Conservation (phyloP, 2,113 vertebrate genomes). For the Greenwoodochromis staneri region DNA sequence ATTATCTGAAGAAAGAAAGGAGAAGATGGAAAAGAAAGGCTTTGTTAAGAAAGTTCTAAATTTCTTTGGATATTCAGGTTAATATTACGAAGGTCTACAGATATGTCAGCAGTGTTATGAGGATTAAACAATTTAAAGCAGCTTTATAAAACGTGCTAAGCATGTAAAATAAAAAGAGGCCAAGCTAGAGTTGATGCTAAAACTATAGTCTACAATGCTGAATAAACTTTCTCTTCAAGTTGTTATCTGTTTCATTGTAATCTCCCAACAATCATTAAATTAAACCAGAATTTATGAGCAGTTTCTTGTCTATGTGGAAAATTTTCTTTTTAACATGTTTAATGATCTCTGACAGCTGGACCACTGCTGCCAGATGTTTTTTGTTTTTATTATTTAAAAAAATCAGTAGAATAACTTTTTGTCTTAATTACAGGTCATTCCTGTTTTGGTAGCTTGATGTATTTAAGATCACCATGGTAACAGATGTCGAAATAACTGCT, state of each 20-base stretch:
- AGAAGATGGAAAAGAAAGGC: background rate
- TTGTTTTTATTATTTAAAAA: background rate
- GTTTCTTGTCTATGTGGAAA: background rate
- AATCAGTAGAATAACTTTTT: accelerated
- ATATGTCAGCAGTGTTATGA: accelerated
- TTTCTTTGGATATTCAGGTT: background rate
- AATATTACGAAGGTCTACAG: background rate
- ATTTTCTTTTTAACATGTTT: background rate
- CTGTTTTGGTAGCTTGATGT: accelerated
- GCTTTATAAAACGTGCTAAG: accelerated
- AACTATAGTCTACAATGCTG: background rate
- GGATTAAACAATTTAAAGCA: background rate
- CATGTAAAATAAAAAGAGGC: background rate
- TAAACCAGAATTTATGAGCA: accelerated
- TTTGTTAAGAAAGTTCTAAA: accelerated
- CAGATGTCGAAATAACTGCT: accelerated
- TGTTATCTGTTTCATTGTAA: accelerated
- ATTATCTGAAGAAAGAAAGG: accelerated
- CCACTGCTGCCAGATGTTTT: background rate
- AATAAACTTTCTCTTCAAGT: accelerated
- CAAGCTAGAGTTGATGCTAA: background rate
- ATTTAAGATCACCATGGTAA: accelerated
- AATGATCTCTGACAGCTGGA: background rate
- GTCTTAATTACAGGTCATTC: accelerated
- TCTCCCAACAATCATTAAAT: background rate